Evolutionary conservation across 2,113 vertebrate species (phyloP), one percentile per base, ranked within the genome.

Genomic region (Dipodomys stephensi): DNA sequence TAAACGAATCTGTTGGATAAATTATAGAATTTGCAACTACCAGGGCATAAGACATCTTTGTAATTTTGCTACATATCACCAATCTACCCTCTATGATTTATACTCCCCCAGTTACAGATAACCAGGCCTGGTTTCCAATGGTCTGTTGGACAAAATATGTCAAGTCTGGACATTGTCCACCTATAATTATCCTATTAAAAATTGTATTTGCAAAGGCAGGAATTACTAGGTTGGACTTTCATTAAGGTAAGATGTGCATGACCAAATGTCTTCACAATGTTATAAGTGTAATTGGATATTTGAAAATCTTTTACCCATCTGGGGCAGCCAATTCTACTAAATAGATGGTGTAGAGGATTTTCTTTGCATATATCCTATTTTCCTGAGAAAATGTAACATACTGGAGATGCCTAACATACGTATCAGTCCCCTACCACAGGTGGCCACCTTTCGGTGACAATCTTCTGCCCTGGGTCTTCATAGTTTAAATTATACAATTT

Each of bases 1-100:
- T 71, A 87, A 77, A 15, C 73, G 13, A 73, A 4, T 68, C 49
- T 62, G 2, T 69, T 72, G 65, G 10, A 35, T 53, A 83, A 83
- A 69, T 65, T 53, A 49, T 1, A 89, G 23, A 90, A 92, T 30
- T 25, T 92, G 11, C 20, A 74, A 39, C 23, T 80, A 44, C 1
- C 20, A 88, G 35, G 30, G 57, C 44, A 85, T 88, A 95, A 35
- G 60, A 28, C 22, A 32, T 46, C 84, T 87, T 84, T 89, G 11
- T 71, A 79, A 64, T 71, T 82, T 73, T 71, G 22, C 71, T 35
- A 69, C 23, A 27, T 23, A 67, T 49, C 23, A 20, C 78, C 81
- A 82, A 76, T 7, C 8, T 90, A 60, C 20, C 74, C 10, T 90
- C 13, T 22, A 2, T 69, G 44, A 80, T 74, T 93, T 30, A 87